Percentiles rank a stretch among this genome's conserved stretches.
These are phyloP conservation scores for Megalonaias nervosa DNA, from an alignment of 1,140 invertebrate species.

Conservation along the genomic window DNA sequence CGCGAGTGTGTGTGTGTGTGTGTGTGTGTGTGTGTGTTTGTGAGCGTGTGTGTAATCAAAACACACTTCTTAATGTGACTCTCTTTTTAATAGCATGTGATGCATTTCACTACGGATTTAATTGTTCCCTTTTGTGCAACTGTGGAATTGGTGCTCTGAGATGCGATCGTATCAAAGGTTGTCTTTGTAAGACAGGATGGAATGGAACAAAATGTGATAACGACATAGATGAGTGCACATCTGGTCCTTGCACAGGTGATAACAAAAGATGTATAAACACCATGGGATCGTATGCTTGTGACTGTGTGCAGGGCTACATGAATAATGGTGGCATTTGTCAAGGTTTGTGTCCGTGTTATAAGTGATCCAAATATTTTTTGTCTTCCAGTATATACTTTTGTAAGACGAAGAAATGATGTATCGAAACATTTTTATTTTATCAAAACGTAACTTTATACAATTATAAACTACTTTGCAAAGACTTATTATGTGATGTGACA, in stretches of 20 bases:
- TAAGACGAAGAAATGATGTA: background rate
- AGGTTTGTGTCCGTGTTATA: conserved; percentile 10
- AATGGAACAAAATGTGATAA: conserved; percentile 45
- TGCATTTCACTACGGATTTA: conserved; percentile 38
- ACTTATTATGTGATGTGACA: background rate
- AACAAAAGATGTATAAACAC: conserved; percentile 38
- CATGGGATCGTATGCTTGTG: conserved; percentile 36
- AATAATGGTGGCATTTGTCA: conserved; percentile 18
- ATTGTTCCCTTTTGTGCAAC: conserved; percentile 40
- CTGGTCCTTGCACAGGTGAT: conserved; percentile 5
- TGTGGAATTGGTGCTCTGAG: conserved; percentile 34
- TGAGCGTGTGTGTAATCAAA: too few species aligned
- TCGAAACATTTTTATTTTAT: background rate
- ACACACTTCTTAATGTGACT: too few species aligned
- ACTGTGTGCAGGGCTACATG: conserved; percentile 33
- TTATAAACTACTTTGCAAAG: background rate
- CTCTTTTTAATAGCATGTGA: conserved; percentile 32
- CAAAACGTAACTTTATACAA: too few species aligned
- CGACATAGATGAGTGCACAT: conserved; percentile 47
- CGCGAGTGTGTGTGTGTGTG: too few species aligned
- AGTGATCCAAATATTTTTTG: background rate
- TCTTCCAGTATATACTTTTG: background rate
- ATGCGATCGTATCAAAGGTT: conserved; percentile 43
- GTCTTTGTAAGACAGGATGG: conserved; percentile 51
- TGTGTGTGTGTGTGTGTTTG: too few species aligned